Percentiles rank a stretch among this genome's conserved stretches.
phyloP scores from a whole-genome alignment of 1,140 invertebrate genomes.

The Formica exsecta region DNA sequence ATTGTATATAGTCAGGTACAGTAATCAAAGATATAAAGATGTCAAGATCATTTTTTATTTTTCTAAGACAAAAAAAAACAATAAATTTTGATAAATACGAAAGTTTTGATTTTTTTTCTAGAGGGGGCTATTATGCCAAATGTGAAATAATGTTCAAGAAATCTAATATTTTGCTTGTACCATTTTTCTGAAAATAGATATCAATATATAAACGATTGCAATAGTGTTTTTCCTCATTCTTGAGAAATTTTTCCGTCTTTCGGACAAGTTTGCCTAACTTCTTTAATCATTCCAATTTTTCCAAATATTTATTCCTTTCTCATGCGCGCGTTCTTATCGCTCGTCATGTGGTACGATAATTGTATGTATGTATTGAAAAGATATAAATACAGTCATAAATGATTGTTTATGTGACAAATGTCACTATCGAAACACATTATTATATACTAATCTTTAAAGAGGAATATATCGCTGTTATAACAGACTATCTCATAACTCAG shows the following conservation, averaged over 20 bases:
- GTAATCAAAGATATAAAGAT: neutral
- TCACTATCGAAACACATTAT: neutral
- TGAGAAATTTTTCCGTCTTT: neutral
- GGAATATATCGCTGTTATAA: too few relatives aligned
- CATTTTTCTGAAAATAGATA: neutral
- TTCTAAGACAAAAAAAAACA: neutral
- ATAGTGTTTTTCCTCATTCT: neutral
- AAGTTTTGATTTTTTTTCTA: neutral
- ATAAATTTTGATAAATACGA: neutral
- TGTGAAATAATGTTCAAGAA: neutral
- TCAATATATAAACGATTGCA: neutral
- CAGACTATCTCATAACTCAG: too few relatives aligned
- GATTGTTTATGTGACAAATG: neutral
- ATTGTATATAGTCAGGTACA: too few relatives aligned
- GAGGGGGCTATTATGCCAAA: neutral
- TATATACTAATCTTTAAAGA: neutral
- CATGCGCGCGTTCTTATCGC: neutral
- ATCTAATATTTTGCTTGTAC: neutral
- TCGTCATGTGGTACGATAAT: conserved; percentile 1
- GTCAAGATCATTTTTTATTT: neutral
- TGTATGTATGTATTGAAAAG: neutral
- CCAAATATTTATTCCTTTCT: neutral
- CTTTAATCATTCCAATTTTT: neutral
- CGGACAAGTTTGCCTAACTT: neutral
- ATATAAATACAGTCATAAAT: neutral